Base-by-base conservation (phyloP, 2,888 invertebrate species). In the Plebejus anna region DNA sequence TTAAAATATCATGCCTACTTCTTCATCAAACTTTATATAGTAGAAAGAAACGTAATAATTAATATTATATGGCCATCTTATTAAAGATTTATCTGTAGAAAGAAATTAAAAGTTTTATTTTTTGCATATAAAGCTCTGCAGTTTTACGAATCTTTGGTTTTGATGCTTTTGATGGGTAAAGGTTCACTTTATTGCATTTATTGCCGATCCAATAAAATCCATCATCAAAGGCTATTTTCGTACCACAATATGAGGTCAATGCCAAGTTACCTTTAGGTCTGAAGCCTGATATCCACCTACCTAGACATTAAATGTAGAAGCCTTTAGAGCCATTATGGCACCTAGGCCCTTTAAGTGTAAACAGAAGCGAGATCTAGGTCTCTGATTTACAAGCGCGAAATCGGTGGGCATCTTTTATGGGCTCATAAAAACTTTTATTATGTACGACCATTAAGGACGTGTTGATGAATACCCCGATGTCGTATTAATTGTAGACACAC, bases 361-460 rank as follows among this genome's bases (percentile, higher is more conserved):
- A 77, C 73, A 76, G 70, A 77, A 78, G 76, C 78, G 75, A 72
- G 78, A 73, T 76, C 78, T 78, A 75, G 76, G 59, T 78, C 79
- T 79, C 82, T 85, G 85, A 84, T 86, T 84, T 84, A 86, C 82
- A 78, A 78, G 79, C 79, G 76, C 77, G 80, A 82, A 84, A 82
- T 84, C 83, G 85, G 83, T 80, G 81, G 78, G 78, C 70, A 79
- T 79, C 81, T 82, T 84, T 84, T 84, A 86, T 81, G 81, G 79
- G 79, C 75, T 76, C 81, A 82, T 85, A 86, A 86, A 84, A 82
- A 80, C 77, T 78, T 80, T 80, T 80, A 79, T 80, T 80, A 78
- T 78, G 80, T 78, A 78, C 76, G 76, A 79, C 80, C 83, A 82
- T 83, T 85, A 84, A 82, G 81, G 78, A 78, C 71, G 59, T 77